Conservation (phyloP, 2,113 vertebrate genomes). For the Microtus richardsoni region DNA sequence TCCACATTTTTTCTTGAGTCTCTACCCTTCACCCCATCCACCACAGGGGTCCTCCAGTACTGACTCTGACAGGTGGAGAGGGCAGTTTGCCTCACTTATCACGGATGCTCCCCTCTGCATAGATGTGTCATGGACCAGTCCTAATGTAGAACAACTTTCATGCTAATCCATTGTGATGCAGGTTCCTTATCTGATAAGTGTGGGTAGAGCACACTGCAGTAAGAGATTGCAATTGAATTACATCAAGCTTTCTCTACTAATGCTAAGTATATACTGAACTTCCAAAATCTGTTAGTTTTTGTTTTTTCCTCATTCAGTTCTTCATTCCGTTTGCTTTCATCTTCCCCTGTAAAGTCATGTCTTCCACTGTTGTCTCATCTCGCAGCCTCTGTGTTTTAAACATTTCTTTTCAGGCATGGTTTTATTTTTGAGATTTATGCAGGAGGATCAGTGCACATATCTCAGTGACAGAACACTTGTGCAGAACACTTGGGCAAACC, state of each 20-base stretch:
- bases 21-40: neutral
- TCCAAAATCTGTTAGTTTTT: neutral
- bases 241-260: neutral
- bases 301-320: neutral
- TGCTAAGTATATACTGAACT: neutral
- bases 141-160: neutral
- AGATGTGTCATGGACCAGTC: neutral
- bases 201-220: neutral
- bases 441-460: neutral
- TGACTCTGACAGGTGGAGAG: neutral
- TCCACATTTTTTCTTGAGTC: neutral
- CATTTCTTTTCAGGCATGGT: slow-evolving; percentile 1
- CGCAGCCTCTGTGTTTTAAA: slow-evolving; percentile 35
- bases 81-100: neutral
- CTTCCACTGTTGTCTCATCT: neutral
- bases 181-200: neutral
- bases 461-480: neutral
- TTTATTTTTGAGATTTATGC: neutral
- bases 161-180: neutral
- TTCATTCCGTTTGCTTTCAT: neutral
- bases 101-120: neutral
- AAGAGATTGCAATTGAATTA: slow-evolving; percentile 4
- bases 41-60: neutral
- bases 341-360: neutral
- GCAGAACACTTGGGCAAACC: neutral